Percentiles rank a stretch among this genome's conserved stretches.
These are phyloP conservation scores for Leptobrachium leishanense DNA, from an alignment of 2,113 vertebrate species.

Conservation along the genomic window DNA sequence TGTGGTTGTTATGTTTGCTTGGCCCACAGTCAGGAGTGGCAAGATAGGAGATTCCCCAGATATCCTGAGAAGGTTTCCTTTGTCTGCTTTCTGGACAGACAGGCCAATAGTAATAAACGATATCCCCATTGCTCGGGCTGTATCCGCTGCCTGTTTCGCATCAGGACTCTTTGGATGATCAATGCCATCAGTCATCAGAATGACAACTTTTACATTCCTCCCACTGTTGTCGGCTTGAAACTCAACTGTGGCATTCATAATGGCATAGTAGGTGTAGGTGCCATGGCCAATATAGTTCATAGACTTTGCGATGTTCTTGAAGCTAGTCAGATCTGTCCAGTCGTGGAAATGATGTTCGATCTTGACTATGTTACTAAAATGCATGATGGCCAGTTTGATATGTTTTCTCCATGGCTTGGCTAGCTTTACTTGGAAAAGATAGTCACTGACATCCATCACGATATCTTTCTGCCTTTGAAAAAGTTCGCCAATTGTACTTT, in stretches of 20 bases:
- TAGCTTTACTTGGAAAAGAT: constrained; percentile 66
- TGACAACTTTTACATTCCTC: constrained; percentile 67
- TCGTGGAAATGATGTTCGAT: constrained; percentile 72
- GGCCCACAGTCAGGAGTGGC: constrained; percentile 72
- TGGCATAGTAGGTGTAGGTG: constrained; percentile 83
- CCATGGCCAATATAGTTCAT: constrained; percentile 83
- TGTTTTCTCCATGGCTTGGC: constrained; percentile 59
- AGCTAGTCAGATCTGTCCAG: constrained; percentile 76
- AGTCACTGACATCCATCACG: constrained; percentile 69
- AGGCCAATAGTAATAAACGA: constrained; percentile 79
- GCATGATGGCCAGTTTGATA: constrained; percentile 75
- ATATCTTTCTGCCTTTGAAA: constrained; percentile 82
- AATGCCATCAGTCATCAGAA: constrained; percentile 84
- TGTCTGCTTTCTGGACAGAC: constrained; percentile 65
- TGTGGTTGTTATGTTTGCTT: constrained; percentile 68
- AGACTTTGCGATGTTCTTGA: constrained; percentile 66
- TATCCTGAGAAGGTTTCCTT: constrained; percentile 73
- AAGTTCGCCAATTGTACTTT: constrained; percentile 74
- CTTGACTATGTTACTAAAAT: constrained; percentile 85
- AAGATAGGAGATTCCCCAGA: constrained; percentile 72
- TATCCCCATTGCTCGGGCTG: constrained; percentile 75
- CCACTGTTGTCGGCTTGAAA: constrained; percentile 71
- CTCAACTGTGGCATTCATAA: constrained; percentile 78
- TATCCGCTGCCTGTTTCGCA: constrained; percentile 64
- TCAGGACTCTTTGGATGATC: constrained; percentile 84